These are phyloP conservation scores for Sinella curviseta DNA, from an alignment of 1,140 invertebrate species.

Conservation along the genomic window DNA sequence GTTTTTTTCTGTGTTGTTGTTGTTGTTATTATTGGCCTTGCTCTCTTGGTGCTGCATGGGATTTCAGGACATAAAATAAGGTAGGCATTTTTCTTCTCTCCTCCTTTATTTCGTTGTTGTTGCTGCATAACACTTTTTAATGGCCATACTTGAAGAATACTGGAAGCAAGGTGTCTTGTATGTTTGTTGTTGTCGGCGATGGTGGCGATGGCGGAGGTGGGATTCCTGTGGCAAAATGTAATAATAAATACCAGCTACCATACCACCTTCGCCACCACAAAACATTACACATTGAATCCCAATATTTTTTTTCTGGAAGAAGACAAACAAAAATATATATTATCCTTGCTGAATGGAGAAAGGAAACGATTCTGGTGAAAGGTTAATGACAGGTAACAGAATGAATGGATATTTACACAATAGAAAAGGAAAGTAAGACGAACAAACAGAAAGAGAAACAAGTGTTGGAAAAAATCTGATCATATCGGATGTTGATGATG, in stretches of 20 bases:
- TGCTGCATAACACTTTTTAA: neutral
- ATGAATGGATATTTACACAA: neutral
- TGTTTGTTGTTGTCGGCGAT: neutral
- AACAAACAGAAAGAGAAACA: no score
- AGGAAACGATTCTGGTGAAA: neutral
- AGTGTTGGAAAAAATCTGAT: no score
- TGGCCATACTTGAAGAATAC: neutral
- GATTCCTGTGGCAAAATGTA: neutral
- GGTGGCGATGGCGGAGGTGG: neutral
- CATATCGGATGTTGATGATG: no score
- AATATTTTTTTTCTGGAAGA: no score
- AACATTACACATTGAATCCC: no score
- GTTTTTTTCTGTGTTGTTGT: neutral
- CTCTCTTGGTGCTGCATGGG: neutral
- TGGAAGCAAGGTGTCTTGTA: neutral
- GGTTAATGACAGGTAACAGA: conserved; percentile 23
- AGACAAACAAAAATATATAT: no score
- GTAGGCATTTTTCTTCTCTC: neutral
- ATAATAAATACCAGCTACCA: no score
- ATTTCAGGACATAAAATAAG: neutral
- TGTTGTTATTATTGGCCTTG: neutral
- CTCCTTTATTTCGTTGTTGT: no score
- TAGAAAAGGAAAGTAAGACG: neutral
- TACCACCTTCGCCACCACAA: no score
- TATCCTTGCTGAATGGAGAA: neutral